Base-by-base conservation (phyloP, 2,888 invertebrate genomes). In the Ephialtes manifestator region DNA sequence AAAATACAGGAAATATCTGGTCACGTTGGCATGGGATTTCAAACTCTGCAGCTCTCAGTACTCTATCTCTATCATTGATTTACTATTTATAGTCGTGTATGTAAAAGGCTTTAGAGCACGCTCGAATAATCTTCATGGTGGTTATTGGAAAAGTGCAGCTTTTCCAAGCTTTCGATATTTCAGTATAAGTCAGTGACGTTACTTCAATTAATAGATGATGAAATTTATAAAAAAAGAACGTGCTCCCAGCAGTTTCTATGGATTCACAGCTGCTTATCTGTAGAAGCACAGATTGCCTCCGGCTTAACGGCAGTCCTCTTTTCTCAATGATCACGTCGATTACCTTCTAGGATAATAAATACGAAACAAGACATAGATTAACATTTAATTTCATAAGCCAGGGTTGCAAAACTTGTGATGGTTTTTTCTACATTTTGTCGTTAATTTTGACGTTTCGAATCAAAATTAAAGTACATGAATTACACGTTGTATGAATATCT, bases 111-210 rank as follows among this genome's bases (percentile, higher is more conserved):
- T 92, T 89, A 89, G 89, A 85, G 91, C 90, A 89, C 91, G 92
- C 91, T 89, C 91, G 90, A 91, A 92, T 91, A 89, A 89, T 89
- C 92, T 91, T 91, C 90, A 90, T 88, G 88, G 87, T 91, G 90
- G 88, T 90, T 93, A 93, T 94, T 92, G 93, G 93, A 93, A 93
- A 92, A 92, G 79, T 80, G 82, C 79, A 80, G 60, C 53, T 78
- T 82, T 81, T 79, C 68, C 74, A 65, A 53, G 48, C 72, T 82
- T 71, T 71, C 79, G 79, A 85, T 83, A 82, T 76, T 65, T 85
- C 85, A 60, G 79, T 76, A 72, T 65, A 35, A 70, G 24, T 28
- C 79, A 55, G 76, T 60, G 43, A 65, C 24, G 79, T 79, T 76
- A 82, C 65, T 82, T 51, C 79, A 76, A 85, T 82, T 80, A 60